These are phyloP conservation scores for Samia ricini DNA, from an alignment of 1,140 invertebrate species.

Conservation along the genomic window DNA sequence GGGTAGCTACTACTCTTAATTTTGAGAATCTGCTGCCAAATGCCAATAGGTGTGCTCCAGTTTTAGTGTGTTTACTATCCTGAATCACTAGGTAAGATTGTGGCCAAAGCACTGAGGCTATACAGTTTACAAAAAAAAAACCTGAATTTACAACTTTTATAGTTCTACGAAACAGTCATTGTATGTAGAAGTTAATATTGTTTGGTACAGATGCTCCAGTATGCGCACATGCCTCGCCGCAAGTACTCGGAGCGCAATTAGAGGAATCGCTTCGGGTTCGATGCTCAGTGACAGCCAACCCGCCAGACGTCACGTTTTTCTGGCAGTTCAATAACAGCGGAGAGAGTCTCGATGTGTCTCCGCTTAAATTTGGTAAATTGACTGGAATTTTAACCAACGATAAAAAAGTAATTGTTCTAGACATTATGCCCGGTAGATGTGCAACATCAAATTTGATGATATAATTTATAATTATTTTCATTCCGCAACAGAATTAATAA, in stretches of 20 bases:
- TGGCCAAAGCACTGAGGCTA: not conserved
- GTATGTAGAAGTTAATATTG: not conserved
- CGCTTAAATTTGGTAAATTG: slow-evolving; percentile 77
- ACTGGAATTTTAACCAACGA: not conserved
- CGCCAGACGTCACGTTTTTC: slow-evolving; percentile 88
- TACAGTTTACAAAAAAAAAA: not conserved
- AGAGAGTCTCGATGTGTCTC: slow-evolving; percentile 88
- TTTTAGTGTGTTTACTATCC: too few relatives aligned
- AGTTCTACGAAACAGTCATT: too few relatives aligned
- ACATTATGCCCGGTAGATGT: too few relatives aligned
- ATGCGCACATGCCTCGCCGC: slow-evolving; percentile 83
- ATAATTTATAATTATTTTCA: too few relatives aligned
- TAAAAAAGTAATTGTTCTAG: slow-evolving; percentile 10
- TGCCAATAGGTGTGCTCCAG: too few relatives aligned
- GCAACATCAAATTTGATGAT: too few relatives aligned
- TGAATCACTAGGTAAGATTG: too few relatives aligned
- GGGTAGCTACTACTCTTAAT: too few relatives aligned
- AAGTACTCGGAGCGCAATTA: slow-evolving; percentile 88
- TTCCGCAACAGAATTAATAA: too few relatives aligned
- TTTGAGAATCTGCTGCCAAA: too few relatives aligned
- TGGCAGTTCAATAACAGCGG: slow-evolving; percentile 95
- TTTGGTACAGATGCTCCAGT: slow-evolving; percentile 86
- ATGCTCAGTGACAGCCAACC: slow-evolving; percentile 92
- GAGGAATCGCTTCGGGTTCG: slow-evolving; percentile 89
- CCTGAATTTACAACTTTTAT: too few relatives aligned